A percentile compares a stretch with the other conserved stretches of the same genome.
Conservation (phyloP, 2,113 vertebrate genomes). For the Toxotes chatareus region DNA sequence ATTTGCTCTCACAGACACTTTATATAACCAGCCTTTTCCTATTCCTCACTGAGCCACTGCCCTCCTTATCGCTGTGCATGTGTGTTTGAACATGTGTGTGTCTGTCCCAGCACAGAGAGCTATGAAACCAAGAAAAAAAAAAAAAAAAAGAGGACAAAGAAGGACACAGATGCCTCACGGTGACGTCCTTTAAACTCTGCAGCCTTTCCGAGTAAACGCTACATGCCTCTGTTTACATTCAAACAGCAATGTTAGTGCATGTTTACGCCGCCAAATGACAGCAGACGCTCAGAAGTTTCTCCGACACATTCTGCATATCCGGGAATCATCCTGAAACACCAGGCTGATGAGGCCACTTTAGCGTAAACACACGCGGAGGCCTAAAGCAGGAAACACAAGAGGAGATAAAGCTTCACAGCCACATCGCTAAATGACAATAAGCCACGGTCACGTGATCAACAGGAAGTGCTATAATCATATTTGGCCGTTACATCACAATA, state of each 20-base stretch:
- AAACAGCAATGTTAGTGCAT: neutral
- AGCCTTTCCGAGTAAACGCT: constrained; percentile 57
- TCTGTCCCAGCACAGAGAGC: neutral
- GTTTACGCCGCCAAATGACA: constrained; percentile 30
- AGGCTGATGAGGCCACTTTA: constrained; percentile 2
- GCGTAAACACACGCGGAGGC: constrained; percentile 24
- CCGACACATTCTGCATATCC: neutral
- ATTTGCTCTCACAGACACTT: constrained; percentile 41
- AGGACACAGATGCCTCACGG: neutral
- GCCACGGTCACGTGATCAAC: constrained; percentile 38
- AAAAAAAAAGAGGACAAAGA: neutral
- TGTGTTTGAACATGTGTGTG: constrained; percentile 2
- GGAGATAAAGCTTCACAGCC: constrained; percentile 50
- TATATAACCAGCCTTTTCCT: constrained; percentile 54
- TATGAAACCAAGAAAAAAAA: neutral
- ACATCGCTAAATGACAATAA: constrained; percentile 25
- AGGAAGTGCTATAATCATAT: constrained; percentile 68
- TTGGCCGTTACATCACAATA: constrained; percentile 44
- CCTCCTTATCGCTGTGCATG: constrained; percentile 36
- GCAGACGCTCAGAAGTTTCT: neutral
- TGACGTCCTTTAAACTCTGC: constrained; percentile 15
- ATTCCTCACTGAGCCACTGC: constrained; percentile 34
- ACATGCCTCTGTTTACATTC: constrained; percentile 51
- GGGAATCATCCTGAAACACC: constrained; percentile 19
- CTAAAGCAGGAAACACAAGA: constrained; percentile 56